Base-by-base conservation (phyloP, 2,113 vertebrate species). In the Cebidichthys violaceus region DNA sequence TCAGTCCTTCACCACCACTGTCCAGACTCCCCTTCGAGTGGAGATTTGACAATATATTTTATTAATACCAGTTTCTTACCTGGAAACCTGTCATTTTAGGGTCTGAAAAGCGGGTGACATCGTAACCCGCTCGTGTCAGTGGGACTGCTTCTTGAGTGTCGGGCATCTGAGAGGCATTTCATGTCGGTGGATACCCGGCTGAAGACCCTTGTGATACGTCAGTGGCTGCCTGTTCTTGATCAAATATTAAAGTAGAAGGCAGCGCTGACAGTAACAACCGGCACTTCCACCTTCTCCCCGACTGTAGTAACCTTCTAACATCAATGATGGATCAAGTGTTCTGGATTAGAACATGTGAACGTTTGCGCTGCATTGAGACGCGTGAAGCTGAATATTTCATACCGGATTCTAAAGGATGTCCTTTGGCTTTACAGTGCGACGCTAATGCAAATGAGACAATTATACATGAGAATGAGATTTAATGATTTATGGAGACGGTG, bases 161-260 rank as follows among this genome's bases (percentile, higher is more conserved):
- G 76, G 75, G 67, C 79, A 41, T 70, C 79, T 50, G 64, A 70
- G 66, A 74, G 70, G 13, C 22, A 37, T 41, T 75, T 82, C 31
- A 33, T 78, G 11, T 31, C 1, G 0, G 70, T 60, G 67, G 75
- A 78, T 59, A 62, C 79, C 62, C 59, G 22, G 67, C 24, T 54
- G 83, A 81, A 74, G 85, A 74, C 74, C 68, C 76, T 33, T 54
- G 29, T 54, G 60, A 66, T 72, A 75, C 14, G 77, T 85, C 78
- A 80, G 60, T 7, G 20, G 81, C 77, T 79, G 82, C 83, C 80
- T 83, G 66, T 8, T 86, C 82, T 69, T 59, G 59, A 91, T 91
- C 70, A 91, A 92, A 91, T 92, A 91, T 91, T 90, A 83, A 91
- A 68, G 81, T 45, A 33, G 60, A 59, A 83, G 67, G 66, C 65